Base-by-base conservation (phyloP, 2,888 invertebrate genomes). In the Noctuana brunneofusca region DNA sequence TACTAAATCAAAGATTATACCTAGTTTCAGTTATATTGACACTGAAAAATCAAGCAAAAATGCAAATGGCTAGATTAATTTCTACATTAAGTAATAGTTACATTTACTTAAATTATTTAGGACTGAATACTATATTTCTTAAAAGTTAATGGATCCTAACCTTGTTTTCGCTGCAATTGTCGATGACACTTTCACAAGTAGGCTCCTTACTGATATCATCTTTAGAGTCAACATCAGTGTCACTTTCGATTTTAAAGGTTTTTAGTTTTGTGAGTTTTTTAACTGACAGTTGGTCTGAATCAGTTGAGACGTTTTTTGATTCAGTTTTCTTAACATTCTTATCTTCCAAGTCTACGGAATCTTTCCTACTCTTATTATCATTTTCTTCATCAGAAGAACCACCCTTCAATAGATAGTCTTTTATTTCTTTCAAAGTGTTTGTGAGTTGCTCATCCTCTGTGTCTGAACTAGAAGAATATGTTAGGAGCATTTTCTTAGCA, bases 401-500 rank as follows among this genome's bases (percentile, higher is more conserved):
- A 2, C 66, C 71, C 66, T 78, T 73, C 2, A 85, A 71, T 50
- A 85, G 72, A n/a, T 72, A 68, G 43, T 80, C 66, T 68, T 76
- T 79, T n/a, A 84, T 81, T 55, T 80, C 70, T 64, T 80, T 80
- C 6, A 81, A 68, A 9, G 69, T 75, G 71, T 68, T 71, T 65
- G 65, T 75, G 16, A 83, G 66, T 57, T 78, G 68, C 65, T 87
- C 84, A 77, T 87, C 85, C 58, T 86, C 87, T 49, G 82, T 80
- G 49, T 87, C 90, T 5, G 90, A 89, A 70, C 86, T 86, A 27
- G 87, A 85, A 41, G 86, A 84, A 68, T 84, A 79, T 38, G 74
- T 73, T 3, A 88, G 68, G 11, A 87, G 72, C 76, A 77, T 84
- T 75, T 81, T 83, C 66, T 86, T 90, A 20, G 86, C 87, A 70